Conservation (phyloP, 2,113 vertebrate genomes). For the Micronycteris hirsuta region DNA sequence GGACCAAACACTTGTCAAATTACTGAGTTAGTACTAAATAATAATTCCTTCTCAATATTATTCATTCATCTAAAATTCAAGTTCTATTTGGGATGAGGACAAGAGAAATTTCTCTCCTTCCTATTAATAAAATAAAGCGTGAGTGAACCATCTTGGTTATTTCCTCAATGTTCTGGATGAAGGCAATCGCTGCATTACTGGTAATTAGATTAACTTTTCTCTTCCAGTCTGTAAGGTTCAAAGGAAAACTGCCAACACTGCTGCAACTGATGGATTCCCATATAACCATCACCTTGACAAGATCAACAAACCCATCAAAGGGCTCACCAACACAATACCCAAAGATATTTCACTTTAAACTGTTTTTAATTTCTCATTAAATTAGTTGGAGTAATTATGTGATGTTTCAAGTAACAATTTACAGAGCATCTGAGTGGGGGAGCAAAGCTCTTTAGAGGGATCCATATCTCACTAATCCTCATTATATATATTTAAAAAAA, state of each 20-base stretch:
- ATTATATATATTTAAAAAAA: background rate
- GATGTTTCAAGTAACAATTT: background rate
- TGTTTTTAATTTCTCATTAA: constrained; percentile 1
- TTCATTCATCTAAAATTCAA: background rate
- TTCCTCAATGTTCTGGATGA: background rate
- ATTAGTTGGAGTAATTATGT: background rate
- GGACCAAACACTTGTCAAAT: background rate
- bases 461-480: background rate
- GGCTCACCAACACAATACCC: background rate
- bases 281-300: background rate
- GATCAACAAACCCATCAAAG: background rate
- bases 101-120: background rate
- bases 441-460: background rate
- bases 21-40: background rate
- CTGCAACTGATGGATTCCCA: background rate
- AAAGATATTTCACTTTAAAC: background rate
- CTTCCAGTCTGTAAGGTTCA: background rate
- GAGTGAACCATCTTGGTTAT: background rate
- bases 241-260: background rate
- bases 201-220: background rate
- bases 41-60: background rate
- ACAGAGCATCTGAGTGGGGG: background rate
- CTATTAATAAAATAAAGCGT: background rate
- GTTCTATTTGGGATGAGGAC: background rate
- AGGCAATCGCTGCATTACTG: background rate